Evolutionary conservation across 2,888 invertebrate species (phyloP).

Genomic region (Myopa testacea): DNA sequence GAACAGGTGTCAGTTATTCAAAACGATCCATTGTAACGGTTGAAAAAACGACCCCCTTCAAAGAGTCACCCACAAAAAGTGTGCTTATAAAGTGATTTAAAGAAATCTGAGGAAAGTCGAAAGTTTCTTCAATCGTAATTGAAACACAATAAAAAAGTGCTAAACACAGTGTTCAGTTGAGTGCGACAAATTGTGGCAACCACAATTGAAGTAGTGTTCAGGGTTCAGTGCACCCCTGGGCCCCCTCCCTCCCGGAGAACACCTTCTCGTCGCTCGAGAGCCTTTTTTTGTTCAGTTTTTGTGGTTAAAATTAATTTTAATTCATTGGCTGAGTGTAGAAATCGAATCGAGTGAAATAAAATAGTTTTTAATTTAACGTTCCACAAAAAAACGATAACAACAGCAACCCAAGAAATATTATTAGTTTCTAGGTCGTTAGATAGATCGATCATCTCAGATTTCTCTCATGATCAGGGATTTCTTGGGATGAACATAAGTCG

Average conservation of each 20-base stretch:
- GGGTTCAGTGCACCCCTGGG: too few relatives aligned
- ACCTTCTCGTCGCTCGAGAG: too few relatives aligned
- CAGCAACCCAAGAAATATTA: background rate
- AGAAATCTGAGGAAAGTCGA: conserved; percentile 7
- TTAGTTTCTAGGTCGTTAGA: background rate
- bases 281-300: too few relatives aligned
- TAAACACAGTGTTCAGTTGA: background rate
- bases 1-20: background rate
- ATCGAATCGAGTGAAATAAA: background rate
- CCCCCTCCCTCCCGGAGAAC: too few relatives aligned
- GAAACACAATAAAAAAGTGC: background rate
- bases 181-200: background rate
- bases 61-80: conserved; percentile 4
- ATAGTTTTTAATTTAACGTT: conserved; percentile 36
- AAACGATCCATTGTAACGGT: background rate
- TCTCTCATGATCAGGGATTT: background rate
- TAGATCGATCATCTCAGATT: background rate
- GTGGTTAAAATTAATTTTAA: too few relatives aligned
- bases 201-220: background rate
- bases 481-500: too few relatives aligned
- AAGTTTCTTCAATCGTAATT: background rate
- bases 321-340: background rate
- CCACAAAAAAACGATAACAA: background rate
- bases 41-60: too few relatives aligned
- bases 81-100: conserved; percentile 1